Base-by-base conservation (phyloP, 2,797 vertebrate genomes). In the Gymnoscopelus braueri region DNA sequence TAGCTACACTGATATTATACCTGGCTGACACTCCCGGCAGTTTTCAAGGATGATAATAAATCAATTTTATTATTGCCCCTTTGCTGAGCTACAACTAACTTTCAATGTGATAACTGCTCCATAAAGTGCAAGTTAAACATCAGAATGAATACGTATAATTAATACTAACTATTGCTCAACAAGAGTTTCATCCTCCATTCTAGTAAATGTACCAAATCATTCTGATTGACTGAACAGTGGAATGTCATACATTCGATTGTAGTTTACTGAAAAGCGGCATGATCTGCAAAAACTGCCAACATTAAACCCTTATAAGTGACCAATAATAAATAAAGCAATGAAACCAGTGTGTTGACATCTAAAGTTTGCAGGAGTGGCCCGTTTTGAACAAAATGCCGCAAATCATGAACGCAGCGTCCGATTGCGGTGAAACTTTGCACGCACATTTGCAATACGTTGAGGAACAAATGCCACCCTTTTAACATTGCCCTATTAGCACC, bases 11-110 rank as follows among this genome's bases (percentile, higher is more conserved):
- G 35, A 39, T 63, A 48, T 14, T 14, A 64, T 66, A 75, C 58
- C 63, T 58, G 29, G 50, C 62, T 35, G 13, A 77, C 60, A 32
- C 67, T 65, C 7, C 11, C 4, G 60, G 59, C 67, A 67, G 35
- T 75, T 77, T 64, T 60, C 13, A 57, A 47, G 63, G 58, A 79
- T 65, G 2, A 69, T 48, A 68, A 76, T 72, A 72, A 66, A 79
- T 54, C 63, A 5, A 9, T 23, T 54, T 78, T 72, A 84, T 72
- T 72, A 60, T 64, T 69, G 49, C 13, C 57, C 26, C 29, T 52
- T 13, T 54, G 54, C 61, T 72, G 67, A 79, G 77, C 74, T 47
- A 5, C 10, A 66, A n/a, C 51, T 63, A 44, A 65, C 67, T 59
- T 72, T 65, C 15, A 74, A 74, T 44, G 35, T 50, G 60, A 70